Base-by-base conservation (phyloP, 2,888 invertebrate species). In the Eucriotettix oculatus region DNA sequence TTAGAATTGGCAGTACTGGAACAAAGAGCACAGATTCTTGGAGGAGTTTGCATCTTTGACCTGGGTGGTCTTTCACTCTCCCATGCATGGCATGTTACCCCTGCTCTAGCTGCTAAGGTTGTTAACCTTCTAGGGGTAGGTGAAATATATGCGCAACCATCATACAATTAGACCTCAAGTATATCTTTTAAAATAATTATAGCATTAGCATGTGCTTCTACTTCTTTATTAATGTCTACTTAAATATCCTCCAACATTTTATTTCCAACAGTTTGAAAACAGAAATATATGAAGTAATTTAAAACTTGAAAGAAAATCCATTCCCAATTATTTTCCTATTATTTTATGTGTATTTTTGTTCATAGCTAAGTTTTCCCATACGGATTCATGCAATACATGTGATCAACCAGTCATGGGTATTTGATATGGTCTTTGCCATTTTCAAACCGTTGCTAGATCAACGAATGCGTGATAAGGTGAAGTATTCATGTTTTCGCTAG, bases 401-500 rank as follows among this genome's bases (percentile, higher is more conserved):
- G 58, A 79, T 90, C 44, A 84, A 88, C 71, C 86, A 90, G 69
- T 86, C 87, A 1, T 89, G 89, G 87, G 73, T 87, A 10, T 89
- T 90, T 70, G 88, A 87, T 71, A 82, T 85, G 64, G 82, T 86
- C 58, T 88, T 84, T 71, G 82, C 81, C 64, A 81, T 89, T 16
- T 89, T 90, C 72, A 88, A 86, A 67, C 89, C 90, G 0, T 75
- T 90, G 40, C 73, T 90, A 40, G 84, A 82, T 68, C 73, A 81
- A 1, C 70, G 76, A 42, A 89, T 88, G 87, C 78, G 78, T 12
- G 78, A 68, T 58, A 68, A 65, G 62, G 70, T 70, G 66, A 66
- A 66, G 65, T 53, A 10, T 9, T 48, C 9, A n/a, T 48, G n/a
- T 12, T 48, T 48, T 48, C 48, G 9, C 12, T n/a, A 29, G 29